These are phyloP conservation scores for Drosophila bunnanda DNA, from an alignment of 2,888 invertebrate genomes.

Conservation along the genomic window DNA sequence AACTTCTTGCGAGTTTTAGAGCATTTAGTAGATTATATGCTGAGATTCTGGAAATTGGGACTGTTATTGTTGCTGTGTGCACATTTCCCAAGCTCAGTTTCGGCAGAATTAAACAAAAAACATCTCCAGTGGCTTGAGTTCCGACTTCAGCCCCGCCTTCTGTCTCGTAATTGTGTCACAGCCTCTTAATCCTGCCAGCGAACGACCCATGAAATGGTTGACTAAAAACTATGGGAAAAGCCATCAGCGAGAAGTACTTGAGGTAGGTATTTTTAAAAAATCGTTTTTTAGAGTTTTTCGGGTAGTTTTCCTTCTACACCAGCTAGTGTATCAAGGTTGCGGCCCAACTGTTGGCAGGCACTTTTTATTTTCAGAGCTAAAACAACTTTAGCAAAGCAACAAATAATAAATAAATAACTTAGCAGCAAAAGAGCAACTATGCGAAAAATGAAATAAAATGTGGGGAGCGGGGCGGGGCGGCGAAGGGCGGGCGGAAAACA, in stretches of 20 bases:
- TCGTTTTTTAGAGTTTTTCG: slow-evolving; percentile 10
- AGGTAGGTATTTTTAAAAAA: slow-evolving; percentile 33
- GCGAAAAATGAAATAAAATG: slow-evolving; percentile 36
- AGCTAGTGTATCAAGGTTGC: slow-evolving; percentile 20
- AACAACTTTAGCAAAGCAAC: slow-evolving; percentile 63
- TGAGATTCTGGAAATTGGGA: neutral
- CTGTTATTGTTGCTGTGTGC: neutral
- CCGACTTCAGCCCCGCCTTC: neutral
- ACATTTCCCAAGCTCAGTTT: neutral
- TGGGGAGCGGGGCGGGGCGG: slow-evolving; percentile 12
- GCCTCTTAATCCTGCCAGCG: slow-evolving; percentile 4
- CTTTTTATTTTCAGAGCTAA: slow-evolving; percentile 24
- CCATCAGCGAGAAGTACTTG: slow-evolving; percentile 20
- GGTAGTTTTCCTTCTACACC: slow-evolving; percentile 2
- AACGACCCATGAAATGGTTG: slow-evolving; percentile 39
- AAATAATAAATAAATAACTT: slow-evolving; percentile 69
- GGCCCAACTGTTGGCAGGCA: slow-evolving; percentile 16
- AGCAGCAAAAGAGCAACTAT: slow-evolving; percentile 41
- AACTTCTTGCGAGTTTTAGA: neutral
- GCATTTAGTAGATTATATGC: neutral
- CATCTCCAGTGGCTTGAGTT: neutral
- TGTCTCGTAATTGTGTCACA: slow-evolving; percentile 2
- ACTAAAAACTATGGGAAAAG: slow-evolving; percentile 17
- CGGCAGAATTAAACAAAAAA: neutral
- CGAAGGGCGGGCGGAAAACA: slow-evolving; percentile 17